Evolutionary conservation across 2,797 vertebrate genomes (phyloP), one percentile per base, ranked within the genome.

Genomic region (Dermochelys coriacea): DNA sequence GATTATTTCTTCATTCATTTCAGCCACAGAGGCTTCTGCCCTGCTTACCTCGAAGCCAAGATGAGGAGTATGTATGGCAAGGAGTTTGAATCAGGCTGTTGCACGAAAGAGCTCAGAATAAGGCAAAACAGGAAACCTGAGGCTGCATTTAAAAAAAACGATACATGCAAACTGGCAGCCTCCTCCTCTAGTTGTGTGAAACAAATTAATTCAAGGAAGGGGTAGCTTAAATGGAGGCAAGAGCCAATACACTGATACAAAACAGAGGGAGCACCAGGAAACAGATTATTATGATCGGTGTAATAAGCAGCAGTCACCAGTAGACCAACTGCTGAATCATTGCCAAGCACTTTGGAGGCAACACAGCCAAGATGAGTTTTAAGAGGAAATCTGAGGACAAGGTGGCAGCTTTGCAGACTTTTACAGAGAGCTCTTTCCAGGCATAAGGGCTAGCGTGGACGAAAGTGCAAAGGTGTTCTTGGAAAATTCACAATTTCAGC

Each of bases 71-170:
- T 1, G 0, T 91, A 77, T 14, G n/a, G 71, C 31, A 79, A 94
- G 86, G 82, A 41, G 92, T 91, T 94, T 92, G 11, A 0, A 90
- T 77, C 83, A 82, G 75, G 29, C 11, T 92, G 80, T 45, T 93
- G 41, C 95, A 80, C 1, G 14, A 86, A 77, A 83, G 31, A n/a
- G 31, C 77, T 94, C 41, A 57, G 50, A 0, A 1, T 3, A 49
- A 52, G 54, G 79, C 37, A 61, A 96, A 97, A 96, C 92, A 95
- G 96, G 95, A 97, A 97, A 92, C 74, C 45, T 45, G 92, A 92
- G 64, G 84, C 78, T 89, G 59, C n/a, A 86, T 79, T 92, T 41
- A 94, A 64, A 96, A 92, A 59, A 52, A 80, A 92, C 94, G 55
- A 93, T 6, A 12, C 12, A 25, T 3, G 74, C 74, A 77, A 49